Conservation (phyloP, 2,888 invertebrate species). For the Epirrhoe tristata region DNA sequence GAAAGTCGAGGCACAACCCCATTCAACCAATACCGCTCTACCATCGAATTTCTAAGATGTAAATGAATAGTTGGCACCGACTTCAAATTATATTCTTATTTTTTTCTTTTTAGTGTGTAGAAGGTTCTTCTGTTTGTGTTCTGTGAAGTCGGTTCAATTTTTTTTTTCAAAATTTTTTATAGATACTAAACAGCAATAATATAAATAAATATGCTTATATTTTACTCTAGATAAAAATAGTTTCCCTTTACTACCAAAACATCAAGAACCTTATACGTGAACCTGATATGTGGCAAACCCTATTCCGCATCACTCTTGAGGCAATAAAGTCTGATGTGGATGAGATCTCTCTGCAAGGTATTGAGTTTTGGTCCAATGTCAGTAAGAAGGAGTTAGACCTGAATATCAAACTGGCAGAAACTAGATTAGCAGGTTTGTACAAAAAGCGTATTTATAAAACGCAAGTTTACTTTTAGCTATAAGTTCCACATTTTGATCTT, state of each 20-base stretch:
- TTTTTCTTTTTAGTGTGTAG: too few relatives aligned
- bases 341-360: conserved; percentile 98
- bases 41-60: too few relatives aligned
- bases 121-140: too few relatives aligned
- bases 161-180: too few relatives aligned
- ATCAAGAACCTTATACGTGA: too few relatives aligned
- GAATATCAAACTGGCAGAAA: conserved; percentile 97
- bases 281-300: conserved; percentile 98
- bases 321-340: conserved; percentile 99
- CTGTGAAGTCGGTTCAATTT: too few relatives aligned
- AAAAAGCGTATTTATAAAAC: not conserved
- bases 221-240: conserved; percentile 90
- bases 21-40: too few relatives aligned
- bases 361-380: conserved; percentile 99
- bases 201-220: not conserved
- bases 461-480: not conserved
- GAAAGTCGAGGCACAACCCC: too few relatives aligned
- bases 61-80: too few relatives aligned
- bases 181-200: too few relatives aligned
- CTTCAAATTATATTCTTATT: too few relatives aligned
- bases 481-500: too few relatives aligned
- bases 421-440: conserved; percentile 89
- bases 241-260: conserved; percentile 98
- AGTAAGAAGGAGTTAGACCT: conserved; percentile 99
- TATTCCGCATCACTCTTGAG: conserved; percentile 98